Base-by-base conservation (phyloP, 2,113 vertebrate species). In the Willisornis vidua region DNA sequence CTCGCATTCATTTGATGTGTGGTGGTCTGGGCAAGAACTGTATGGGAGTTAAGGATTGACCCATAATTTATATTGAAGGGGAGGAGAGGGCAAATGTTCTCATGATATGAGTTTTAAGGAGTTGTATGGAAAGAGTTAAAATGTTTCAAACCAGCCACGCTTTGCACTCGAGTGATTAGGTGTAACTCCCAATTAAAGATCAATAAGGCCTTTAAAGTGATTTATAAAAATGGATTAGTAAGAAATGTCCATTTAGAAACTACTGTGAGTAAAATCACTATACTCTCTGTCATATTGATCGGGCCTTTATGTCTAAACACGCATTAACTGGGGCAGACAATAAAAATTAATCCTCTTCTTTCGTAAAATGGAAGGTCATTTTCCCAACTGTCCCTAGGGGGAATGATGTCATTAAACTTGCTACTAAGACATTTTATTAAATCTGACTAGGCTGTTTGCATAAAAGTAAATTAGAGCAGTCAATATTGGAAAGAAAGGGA, bases 141-240 rank as follows among this genome's bases (percentile, higher is more conserved):
- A 77, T 85, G 78, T 81, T 97, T 93, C 5, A 15, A 91, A 93
- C 85, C 85, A 91, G 76, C 74, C 82, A 74, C 87, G 51, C 2
- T 2, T 79, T 92, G 80, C 66, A 76, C 46, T 93, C 46, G 2
- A n/a, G 81, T 97, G 97, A 97, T 98, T 97, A 98, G 98, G 97
- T 97, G 96, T 96, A 91, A 94, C 97, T 98, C 97, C 98, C 98
- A 97, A 98, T 97, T 98, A 98, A 97, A 98, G 98, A 98, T 98
- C 98, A 97, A 98, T 98, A 97, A 97, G 96, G 94, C 92, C 98
- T 98, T 98, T 96, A 97, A 98, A 97, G 97, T 97, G 98, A 98
- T 98, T 98, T 98, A 98, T 98, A 98, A 96, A 97, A 96, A 97
- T 97, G 97, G 98, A 98, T 97, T 98, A 98, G 96, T 96, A 97